These are phyloP conservation scores for Sciurus niger DNA, from an alignment of 2,113 vertebrate genomes.

Conservation along the genomic window DNA sequence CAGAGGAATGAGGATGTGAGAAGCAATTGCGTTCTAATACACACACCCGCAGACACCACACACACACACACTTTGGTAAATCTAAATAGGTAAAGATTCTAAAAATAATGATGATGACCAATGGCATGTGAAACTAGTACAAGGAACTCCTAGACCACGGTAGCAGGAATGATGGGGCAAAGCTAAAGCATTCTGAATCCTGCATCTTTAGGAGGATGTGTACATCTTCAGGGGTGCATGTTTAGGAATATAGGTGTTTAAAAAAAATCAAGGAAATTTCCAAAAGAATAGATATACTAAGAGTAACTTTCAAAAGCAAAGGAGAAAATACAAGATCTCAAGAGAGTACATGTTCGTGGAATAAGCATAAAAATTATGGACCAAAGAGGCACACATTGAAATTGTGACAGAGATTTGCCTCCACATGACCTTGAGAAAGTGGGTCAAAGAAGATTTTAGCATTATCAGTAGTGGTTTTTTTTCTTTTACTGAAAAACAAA, in stretches of 20 bases:
- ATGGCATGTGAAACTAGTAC: neutral
- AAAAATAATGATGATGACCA: neutral
- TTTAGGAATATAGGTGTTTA: neutral
- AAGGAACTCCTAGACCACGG: neutral
- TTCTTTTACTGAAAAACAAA: slow-evolving; percentile 9
- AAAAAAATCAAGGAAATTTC: neutral
- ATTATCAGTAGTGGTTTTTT: neutral
- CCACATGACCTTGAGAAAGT: neutral
- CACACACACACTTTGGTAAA: neutral
- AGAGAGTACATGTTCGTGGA: neutral
- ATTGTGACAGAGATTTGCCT: neutral
- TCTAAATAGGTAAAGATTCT: neutral
- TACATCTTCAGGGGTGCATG: neutral
- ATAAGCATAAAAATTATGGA: neutral
- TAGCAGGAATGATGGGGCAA: neutral
- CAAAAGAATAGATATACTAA: neutral
- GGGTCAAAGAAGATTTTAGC: neutral
- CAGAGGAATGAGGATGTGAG: neutral
- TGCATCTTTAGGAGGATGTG: neutral
- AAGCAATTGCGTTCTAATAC: neutral
- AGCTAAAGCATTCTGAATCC: neutral
- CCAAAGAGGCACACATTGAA: neutral
- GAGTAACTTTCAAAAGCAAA: neutral
- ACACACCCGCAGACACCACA: no score
- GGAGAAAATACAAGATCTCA: neutral